Evolutionary conservation across 2,888 invertebrate species (phyloP), one percentile per base, ranked within the genome.

Genomic region (Germaria angustata): DNA sequence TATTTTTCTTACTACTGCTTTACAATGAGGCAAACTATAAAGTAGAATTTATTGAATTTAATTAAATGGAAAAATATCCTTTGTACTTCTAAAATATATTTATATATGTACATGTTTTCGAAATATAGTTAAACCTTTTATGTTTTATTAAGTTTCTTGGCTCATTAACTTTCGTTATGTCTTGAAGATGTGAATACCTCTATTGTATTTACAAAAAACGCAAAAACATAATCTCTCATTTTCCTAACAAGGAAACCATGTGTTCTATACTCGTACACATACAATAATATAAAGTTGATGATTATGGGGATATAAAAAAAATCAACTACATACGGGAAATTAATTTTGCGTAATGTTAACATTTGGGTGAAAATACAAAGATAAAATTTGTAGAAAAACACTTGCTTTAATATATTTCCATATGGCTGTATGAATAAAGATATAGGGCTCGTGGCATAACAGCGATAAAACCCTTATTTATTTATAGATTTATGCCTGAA

Each of bases 301-400:
- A 75, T 75, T 55, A 55, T 57, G 55, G 22, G 44, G 32, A 15
- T 24, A 22, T 75, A 24, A 53, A 41, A 39, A 57, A 49, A 63
- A n/a, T n/a, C 22, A 51, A 73, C 44, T 46, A 20, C 39, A 53
- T 44, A 78, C 68, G 78, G 78, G 61, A 78, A 78, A 81, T 81
- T 81, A 81, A 78, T 73, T 81, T 73, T 73, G 78, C 55, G 68
- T 81, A 68, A 72, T 68, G 41, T 73, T 61, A 63, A 73, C 55
- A 53, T 51, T 8, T 71, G 36, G 71, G 66, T 69, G 28, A 20
- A 44, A 20, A 8, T 13, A 34, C 15, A 51, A 49, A 66, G 77
- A 66, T 71, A 81, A 9, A 81, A 72, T 63, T 49, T 71, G 34
- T 65, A 69, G 34, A 61, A 55, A 61, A 20, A 55, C 32, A 32